These are phyloP conservation scores for Ceraclea dissimilis DNA, from an alignment of 2,888 invertebrate genomes.

Conservation along the genomic window DNA sequence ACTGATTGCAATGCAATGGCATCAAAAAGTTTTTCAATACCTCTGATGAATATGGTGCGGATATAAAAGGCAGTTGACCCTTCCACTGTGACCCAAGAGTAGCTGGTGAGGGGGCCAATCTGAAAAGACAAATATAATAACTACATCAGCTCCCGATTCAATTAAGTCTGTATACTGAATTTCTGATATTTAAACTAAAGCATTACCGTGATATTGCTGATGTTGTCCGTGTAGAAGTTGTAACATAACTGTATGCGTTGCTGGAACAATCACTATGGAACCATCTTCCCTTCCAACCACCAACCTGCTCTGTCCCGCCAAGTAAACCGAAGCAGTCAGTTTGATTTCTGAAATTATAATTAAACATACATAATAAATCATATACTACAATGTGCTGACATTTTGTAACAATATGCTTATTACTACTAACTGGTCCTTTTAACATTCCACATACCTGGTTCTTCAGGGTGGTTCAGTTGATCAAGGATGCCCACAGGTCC, in stretches of 20 bases:
- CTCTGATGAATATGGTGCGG: constrained; percentile 86
- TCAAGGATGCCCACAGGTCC: constrained; percentile 87
- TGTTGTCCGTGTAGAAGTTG: constrained; percentile 84
- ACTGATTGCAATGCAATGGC: too few relatives aligned
- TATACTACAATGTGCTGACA: not conserved
- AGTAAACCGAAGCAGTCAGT: constrained; percentile 88
- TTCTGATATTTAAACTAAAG: too few relatives aligned
- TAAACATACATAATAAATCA: not conserved
- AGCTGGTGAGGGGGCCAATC: constrained; percentile 89
- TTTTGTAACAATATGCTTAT: not conserved
- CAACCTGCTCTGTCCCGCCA: constrained; percentile 86
- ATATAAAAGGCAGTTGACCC: constrained; percentile 91
- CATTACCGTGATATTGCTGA: constrained; percentile 66
- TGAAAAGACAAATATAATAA: constrained; percentile 31
- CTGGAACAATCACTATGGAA: constrained; percentile 90
- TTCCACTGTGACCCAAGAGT: constrained; percentile 81
- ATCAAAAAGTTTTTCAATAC: constrained; percentile 26
- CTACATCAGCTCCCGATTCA: too few relatives aligned
- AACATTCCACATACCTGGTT: constrained; percentile 40
- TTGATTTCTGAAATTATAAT: constrained; percentile 50
- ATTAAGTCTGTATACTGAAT: not conserved
- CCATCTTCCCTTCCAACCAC: constrained; percentile 95
- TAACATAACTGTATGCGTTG: constrained; percentile 89
- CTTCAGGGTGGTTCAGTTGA: constrained; percentile 71
- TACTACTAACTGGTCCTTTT: not conserved